phyloP scores from a whole-genome alignment of 1,140 invertebrate genomes.

The Limonius californicus region DNA sequence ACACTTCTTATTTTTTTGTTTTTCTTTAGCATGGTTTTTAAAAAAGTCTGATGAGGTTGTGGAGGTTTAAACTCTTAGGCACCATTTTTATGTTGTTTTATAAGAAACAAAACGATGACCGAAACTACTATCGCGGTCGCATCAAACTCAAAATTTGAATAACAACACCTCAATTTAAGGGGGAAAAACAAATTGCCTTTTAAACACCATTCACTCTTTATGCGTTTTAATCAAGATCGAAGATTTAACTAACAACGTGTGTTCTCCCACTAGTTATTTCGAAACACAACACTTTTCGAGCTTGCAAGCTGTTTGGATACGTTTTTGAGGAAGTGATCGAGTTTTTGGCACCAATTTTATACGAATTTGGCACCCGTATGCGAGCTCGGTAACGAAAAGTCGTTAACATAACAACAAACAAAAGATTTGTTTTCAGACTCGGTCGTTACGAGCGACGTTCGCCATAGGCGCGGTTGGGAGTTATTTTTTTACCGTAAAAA shows the following conservation, averaged over 20 bases:
- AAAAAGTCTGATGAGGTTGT: too few relatives aligned
- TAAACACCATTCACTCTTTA: too few relatives aligned
- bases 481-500: constrained; percentile 26
- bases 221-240: too few relatives aligned
- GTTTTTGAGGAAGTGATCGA: too few relatives aligned
- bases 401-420: constrained; percentile 8
- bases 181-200: neutral
- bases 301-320: neutral
- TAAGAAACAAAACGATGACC: neutral
- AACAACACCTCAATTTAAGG: neutral
- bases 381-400: constrained; percentile 3
- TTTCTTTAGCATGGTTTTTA: too few relatives aligned
- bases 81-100: neutral
- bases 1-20: neutral
- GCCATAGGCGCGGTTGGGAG: constrained; percentile 23
- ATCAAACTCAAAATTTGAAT: neutral
- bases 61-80: too few relatives aligned
- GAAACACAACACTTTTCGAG: constrained; percentile 14
- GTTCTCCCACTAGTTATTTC: neutral
- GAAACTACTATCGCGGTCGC: neutral
- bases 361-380: too few relatives aligned
- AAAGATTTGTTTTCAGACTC: constrained; percentile 19
- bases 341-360: too few relatives aligned
- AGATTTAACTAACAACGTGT: neutral
- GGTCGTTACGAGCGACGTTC: constrained; percentile 17